Conservation (phyloP, 53 echinoderm and acorn worm species). For the Temnopleurus reevesii region DNA sequence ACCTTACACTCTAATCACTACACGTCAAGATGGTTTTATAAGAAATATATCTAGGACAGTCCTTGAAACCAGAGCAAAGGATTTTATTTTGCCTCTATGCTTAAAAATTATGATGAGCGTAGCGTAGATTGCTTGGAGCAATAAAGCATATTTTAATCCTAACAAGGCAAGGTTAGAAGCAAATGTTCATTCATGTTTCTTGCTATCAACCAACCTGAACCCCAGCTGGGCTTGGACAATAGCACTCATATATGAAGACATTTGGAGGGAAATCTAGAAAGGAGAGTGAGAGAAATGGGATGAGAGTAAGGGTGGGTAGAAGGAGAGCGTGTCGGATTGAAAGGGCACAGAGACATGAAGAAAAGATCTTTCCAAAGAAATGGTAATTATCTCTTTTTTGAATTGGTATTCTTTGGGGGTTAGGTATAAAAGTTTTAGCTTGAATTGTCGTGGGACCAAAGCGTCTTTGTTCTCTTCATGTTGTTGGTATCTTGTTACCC, state of each 20-base stretch:
- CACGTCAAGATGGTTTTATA: no score
- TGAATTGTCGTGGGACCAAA: not conserved
- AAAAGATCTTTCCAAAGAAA: slow-evolving; percentile 27
- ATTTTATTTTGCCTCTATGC: not conserved
- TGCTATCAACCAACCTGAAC: not conserved
- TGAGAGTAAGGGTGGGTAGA: not conserved
- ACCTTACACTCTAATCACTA: not conserved
- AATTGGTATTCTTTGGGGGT: not conserved
- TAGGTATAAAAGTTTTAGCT: not conserved
- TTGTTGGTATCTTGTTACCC: slow-evolving; percentile 54
- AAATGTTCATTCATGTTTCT: not conserved
- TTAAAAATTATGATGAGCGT: not conserved
- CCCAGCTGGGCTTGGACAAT: slow-evolving; percentile 59
- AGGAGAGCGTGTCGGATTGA: not conserved
- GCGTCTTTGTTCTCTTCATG: slow-evolving; percentile 53
- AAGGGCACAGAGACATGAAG: not conserved
- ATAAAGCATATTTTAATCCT: not conserved
- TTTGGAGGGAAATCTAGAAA: not conserved
- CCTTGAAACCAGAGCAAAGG: not conserved
- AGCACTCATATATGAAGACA: slow-evolving; percentile 12
- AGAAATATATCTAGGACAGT: not conserved
- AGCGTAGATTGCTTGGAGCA: not conserved
- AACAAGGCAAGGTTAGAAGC: not conserved
- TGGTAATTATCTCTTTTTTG: slow-evolving; percentile 50
- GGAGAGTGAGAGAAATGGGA: not conserved